A percentile compares a stretch with the other conserved stretches of the same genome.
Evolutionary conservation across 2,113 vertebrate species (phyloP).

Genomic region (Pimephales promelas): DNA sequence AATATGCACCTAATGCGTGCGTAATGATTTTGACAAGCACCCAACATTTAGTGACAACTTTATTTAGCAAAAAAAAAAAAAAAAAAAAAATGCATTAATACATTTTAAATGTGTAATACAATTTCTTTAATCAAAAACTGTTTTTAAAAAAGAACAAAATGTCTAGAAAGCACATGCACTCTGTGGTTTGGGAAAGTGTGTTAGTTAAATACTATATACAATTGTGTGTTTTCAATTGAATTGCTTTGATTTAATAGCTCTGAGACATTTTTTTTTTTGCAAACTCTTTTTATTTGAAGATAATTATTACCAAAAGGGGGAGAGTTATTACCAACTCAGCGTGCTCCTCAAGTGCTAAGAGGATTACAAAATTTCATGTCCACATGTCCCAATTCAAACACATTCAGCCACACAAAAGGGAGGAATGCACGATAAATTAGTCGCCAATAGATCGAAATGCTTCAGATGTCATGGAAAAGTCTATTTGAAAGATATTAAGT

Average conservation of each 20-base stretch:
- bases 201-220: conserved; percentile 65
- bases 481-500: conserved; percentile 44
- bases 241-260: conserved; percentile 56
- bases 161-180: conserved; percentile 55
- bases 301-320: conserved; percentile 77
- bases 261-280: conserved; percentile 69
- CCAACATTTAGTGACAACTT: conserved; percentile 58
- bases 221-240: conserved; percentile 62
- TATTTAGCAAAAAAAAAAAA: conserved; percentile 68
- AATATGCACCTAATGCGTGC: neutral
- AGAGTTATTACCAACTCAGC: conserved; percentile 68
- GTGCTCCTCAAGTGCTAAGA: conserved; percentile 47
- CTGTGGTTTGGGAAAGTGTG: conserved; percentile 57
- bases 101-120: conserved; percentile 57
- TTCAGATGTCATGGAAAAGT: conserved; percentile 43
- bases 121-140: conserved; percentile 50
- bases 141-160: conserved; percentile 42
- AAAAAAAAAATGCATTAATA: conserved; percentile 63
- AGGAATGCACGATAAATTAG: conserved; percentile 48
- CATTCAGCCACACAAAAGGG: conserved; percentile 41
- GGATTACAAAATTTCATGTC: conserved; percentile 50
- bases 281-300: conserved; percentile 65
- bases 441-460: conserved; percentile 44
- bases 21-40: conserved; percentile 26
- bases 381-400: conserved; percentile 39